phyloP scores from a whole-genome alignment of 2,888 invertebrate genomes.

The Acanthoscelides obtectus region DNA sequence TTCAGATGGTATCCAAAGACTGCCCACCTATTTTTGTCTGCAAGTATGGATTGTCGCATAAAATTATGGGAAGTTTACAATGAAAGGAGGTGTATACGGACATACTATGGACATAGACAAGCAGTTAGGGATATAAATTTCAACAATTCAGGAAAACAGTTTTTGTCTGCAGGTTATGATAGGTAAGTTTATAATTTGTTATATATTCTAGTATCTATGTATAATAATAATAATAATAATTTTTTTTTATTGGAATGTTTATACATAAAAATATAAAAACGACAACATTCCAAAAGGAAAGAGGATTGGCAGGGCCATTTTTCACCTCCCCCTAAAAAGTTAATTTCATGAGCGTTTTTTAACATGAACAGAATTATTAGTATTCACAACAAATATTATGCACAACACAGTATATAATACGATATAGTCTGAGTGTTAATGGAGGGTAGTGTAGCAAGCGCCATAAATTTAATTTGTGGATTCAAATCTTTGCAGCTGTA shows the following conservation, averaged over 20 bases:
- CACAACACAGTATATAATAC: too few species aligned
- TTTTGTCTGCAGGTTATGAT: conserved; percentile 79
- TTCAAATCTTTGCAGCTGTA: too few species aligned
- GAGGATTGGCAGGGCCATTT: too few species aligned
- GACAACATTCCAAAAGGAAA: too few species aligned
- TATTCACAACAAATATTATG: too few species aligned
- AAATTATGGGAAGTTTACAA: conserved; percentile 99
- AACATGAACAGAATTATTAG: not conserved
- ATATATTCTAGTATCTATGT: not conserved
- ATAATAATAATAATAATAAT: too few species aligned
- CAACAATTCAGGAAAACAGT: conserved; percentile 88
- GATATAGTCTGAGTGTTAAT: too few species aligned
- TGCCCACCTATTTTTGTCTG: conserved; percentile 91
- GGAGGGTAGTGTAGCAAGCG: too few species aligned
- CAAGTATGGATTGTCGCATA: conserved; percentile 94
- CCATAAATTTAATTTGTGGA: too few species aligned
- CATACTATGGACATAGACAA: conserved; percentile 94
- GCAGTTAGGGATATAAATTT: conserved; percentile 95
- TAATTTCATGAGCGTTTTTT: not conserved
- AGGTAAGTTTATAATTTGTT: conserved; percentile 46
- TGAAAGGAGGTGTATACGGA: conserved; percentile 84
- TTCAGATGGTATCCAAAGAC: conserved; percentile 86
- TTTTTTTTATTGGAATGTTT: too few species aligned
- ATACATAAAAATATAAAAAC: too few species aligned
- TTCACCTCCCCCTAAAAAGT: too few species aligned